Conservation (phyloP, 2,113 vertebrate species). For the Suncus etruscus region DNA sequence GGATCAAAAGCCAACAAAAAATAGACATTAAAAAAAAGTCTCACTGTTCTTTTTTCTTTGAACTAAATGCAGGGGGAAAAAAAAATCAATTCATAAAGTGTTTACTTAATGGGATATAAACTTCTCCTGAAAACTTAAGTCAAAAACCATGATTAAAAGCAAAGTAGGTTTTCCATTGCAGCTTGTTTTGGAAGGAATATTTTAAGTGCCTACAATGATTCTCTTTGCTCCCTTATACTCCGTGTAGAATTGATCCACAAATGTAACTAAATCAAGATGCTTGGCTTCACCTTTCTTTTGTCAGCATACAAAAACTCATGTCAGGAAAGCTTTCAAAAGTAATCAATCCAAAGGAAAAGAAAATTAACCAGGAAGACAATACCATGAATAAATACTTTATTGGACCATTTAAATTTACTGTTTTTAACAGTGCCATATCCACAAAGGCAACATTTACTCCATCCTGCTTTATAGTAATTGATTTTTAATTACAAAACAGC, state of each 20-base stretch:
- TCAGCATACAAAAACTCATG: conserved; percentile 78
- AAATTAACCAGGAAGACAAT: conserved; percentile 79
- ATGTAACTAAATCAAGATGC: conserved; percentile 74
- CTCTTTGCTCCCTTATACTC: conserved; percentile 54
- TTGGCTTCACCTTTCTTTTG: conserved; percentile 71
- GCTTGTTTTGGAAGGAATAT: neutral
- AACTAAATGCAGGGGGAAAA: conserved; percentile 54
- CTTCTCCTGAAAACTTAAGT: conserved; percentile 61
- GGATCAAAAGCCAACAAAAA: too few species aligned
- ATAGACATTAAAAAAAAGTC: neutral
- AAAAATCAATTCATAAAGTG: conserved; percentile 17
- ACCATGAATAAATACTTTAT: conserved; percentile 82
- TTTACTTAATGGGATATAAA: conserved; percentile 60
- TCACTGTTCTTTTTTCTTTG: neutral
- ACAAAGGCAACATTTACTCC: conserved; percentile 52
- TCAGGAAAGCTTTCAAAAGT: conserved; percentile 81
- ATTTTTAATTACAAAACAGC: conserved; percentile 71
- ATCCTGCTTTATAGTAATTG: conserved; percentile 73
- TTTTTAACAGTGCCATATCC: conserved; percentile 75
- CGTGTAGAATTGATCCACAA: conserved; percentile 66
- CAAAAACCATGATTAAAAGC: conserved; percentile 63
- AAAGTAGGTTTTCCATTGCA: conserved; percentile 7
- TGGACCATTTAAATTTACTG: conserved; percentile 70
- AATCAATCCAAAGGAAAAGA: conserved; percentile 78
- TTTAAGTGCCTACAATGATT: neutral